A percentile compares a stretch with the other conserved stretches of the same genome.
These are phyloP conservation scores for Tryphoninae sp. DNA, from an alignment of 2,888 invertebrate species.

Conservation along the genomic window DNA sequence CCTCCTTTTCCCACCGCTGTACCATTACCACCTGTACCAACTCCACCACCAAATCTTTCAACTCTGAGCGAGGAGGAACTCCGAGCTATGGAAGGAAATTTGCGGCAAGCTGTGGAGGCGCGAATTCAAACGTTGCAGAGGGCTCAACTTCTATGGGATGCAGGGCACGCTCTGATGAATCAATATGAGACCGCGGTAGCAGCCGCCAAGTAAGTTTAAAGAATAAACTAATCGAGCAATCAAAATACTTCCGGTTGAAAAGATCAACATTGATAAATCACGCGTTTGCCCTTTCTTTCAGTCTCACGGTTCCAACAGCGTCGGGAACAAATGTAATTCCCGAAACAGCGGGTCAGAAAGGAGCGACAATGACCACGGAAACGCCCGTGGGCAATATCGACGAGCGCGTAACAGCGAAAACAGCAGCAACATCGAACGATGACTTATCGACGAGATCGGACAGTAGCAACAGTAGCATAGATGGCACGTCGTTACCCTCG, in stretches of 20 bases:
- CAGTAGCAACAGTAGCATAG: constrained; percentile 63
- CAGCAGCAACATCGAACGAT: constrained; percentile 55
- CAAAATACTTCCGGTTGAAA: not conserved
- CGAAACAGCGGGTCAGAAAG: constrained; percentile 36
- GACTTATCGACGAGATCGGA: constrained; percentile 59
- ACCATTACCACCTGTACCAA: constrained; percentile 87
- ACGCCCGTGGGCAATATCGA: constrained; percentile 43
- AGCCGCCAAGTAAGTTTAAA: constrained; percentile 77
- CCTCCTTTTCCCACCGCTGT: constrained; percentile 84
- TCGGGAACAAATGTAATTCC: constrained; percentile 51
- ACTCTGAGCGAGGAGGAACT: constrained; percentile 92
- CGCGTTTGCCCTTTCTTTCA: constrained; percentile 38
- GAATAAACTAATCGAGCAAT: constrained; percentile 35
- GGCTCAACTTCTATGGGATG: constrained; percentile 95
- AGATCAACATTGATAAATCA: too few species aligned
- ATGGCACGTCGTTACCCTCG: constrained; percentile 73
- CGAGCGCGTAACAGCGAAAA: constrained; percentile 43
- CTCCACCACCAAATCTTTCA: constrained; percentile 89
- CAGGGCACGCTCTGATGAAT: constrained; percentile 96
- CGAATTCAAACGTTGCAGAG: constrained; percentile 92
- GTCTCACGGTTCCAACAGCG: constrained; percentile 73
- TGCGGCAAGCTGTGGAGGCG: constrained; percentile 94
- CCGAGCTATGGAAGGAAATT: constrained; percentile 92
- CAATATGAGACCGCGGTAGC: constrained; percentile 91
- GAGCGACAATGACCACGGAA: constrained; percentile 53